These are phyloP conservation scores for Yponomeuta plumbellus DNA, from an alignment of 2,888 invertebrate species.

Conservation along the genomic window DNA sequence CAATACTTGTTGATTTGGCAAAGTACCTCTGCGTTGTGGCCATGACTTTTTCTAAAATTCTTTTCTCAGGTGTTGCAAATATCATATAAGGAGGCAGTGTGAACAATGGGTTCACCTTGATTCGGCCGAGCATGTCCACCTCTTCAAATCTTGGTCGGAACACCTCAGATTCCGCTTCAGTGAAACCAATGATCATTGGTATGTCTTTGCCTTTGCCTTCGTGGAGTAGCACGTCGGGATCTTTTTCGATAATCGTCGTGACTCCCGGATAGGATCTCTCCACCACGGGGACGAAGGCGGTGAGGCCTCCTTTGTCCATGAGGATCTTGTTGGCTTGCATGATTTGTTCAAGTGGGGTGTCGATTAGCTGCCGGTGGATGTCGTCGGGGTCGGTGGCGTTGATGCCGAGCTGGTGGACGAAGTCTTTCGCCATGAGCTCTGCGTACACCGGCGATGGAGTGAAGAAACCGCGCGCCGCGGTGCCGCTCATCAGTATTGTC, in stretches of 20 bases:
- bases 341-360: conserved; percentile 44
- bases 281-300: conserved; percentile 52
- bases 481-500: conserved; percentile 56
- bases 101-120: conserved; percentile 35
- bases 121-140: conserved; percentile 37
- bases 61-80: conserved; percentile 32
- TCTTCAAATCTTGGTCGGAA: conserved; percentile 46
- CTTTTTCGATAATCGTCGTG: conserved; percentile 47
- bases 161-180: conserved; percentile 50
- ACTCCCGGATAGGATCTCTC: conserved; percentile 48
- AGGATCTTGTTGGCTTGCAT: conserved; percentile 42
- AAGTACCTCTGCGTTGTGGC: conserved; percentile 42
- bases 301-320: conserved; percentile 42
- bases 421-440: conserved; percentile 33
- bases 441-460: conserved; percentile 47
- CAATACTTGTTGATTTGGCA: conserved; percentile 35
- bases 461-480: conserved; percentile 42
- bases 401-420: conserved; percentile 61
- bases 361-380: conserved; percentile 43
- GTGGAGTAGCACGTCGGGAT: conserved; percentile 47
- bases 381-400: conserved; percentile 44
- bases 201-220: conserved; percentile 47
- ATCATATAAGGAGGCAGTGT: conserved; percentile 37
- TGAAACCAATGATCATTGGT: conserved; percentile 55
- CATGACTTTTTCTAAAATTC: conserved; percentile 30